Evolutionary conservation across 2,888 invertebrate genomes (phyloP).

Genomic region (Hemistola chrysoprasaria): DNA sequence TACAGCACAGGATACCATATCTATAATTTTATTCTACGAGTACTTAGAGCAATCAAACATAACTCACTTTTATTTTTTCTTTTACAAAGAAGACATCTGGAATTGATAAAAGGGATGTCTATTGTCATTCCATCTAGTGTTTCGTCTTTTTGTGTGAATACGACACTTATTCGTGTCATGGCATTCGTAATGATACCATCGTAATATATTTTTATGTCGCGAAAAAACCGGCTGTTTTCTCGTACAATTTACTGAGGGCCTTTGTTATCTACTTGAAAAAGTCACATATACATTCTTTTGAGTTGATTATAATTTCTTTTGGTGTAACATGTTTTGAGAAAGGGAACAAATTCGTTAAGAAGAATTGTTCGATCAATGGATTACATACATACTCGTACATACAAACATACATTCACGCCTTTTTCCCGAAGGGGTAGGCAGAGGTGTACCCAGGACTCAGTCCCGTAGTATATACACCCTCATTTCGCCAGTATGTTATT

Average conservation of each 20-base stretch:
- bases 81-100: conserved; percentile 23
- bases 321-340: too few relatives aligned
- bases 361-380: too few relatives aligned
- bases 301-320: conserved; percentile 7
- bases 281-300: conserved; percentile 2
- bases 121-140: conserved; percentile 28
- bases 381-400: too few relatives aligned
- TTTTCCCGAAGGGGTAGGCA: too few relatives aligned
- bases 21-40: too few relatives aligned
- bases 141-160: conserved; percentile 28
- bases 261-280: conserved; percentile 19
- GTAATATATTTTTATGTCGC: conserved; percentile 23
- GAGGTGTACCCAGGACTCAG: too few relatives aligned
- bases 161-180: conserved; percentile 11
- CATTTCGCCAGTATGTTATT: too few relatives aligned
- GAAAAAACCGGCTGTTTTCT: conserved; percentile 17
- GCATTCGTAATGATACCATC: conserved; percentile 22
- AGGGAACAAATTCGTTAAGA: too few relatives aligned
- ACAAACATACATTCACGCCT: too few relatives aligned
- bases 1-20: too few relatives aligned
- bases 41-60: conserved; percentile 25
- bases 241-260: conserved; percentile 14
- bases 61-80: conserved; percentile 30
- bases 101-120: conserved; percentile 31
- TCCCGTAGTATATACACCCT: too few relatives aligned